Evolutionary conservation across 2,888 invertebrate genomes (phyloP), one percentile per base, ranked within the genome.

Genomic region (Pollenia labialis): DNA sequence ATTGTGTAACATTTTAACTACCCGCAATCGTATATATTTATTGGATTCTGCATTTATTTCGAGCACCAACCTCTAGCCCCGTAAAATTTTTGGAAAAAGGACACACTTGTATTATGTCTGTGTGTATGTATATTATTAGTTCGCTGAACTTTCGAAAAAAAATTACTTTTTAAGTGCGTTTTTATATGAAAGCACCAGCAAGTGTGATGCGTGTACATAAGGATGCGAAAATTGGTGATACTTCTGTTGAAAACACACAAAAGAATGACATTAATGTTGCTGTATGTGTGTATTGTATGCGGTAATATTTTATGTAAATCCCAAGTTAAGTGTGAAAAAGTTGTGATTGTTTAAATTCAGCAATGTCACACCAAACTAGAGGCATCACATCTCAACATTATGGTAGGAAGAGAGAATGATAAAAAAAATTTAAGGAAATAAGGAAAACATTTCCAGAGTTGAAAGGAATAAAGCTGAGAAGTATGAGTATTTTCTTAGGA

Each of bases 231-330:
- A 62, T 76, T 54, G 62, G 66, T 56, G 68, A 62, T 50, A 56
- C 42, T 79, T 48, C 50, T 56, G 56, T 58, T 54, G 16, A 16
- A 68, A 50, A 42, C 54, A 68, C 32, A 54, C 23, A 56, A 44
- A 9, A 48, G 12, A 4, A 40, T 0, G 32, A 32, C 50, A 54
- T 62, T 54, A 42, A 48, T 23, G 3, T 54, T 68, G 8, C 46
- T 82, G 23, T 64, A 58, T 75, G 69, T 75, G 69, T 64, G 44
- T 52, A 69, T 77, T 75, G 68, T 82, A 62, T 83, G 75, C 64
- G 81, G 91, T 91, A 92, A 91, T 92, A 91, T 91, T 91, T 92
- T 92, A 92, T 92, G 91, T 91, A 92, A 92, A 92, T 92, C 90
- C 90, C 90, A 91, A 91, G 91, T 92, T 92, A 92, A 92, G 91